Evolutionary conservation across 1,140 invertebrate species (phyloP), one percentile per base, ranked within the genome.

Genomic region (Coboldia fuscipes): DNA sequence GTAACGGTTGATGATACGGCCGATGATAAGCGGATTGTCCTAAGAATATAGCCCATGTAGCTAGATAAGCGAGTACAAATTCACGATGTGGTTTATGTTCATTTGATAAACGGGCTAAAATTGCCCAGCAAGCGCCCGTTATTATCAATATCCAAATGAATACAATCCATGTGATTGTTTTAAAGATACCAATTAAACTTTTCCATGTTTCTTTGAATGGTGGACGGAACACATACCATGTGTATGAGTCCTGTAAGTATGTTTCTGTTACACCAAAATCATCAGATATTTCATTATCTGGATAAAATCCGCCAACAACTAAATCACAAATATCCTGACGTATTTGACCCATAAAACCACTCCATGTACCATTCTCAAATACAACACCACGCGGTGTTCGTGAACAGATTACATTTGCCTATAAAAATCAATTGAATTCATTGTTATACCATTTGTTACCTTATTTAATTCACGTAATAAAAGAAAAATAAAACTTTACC

Each of bases 331-430:
- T 48, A 33, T 52, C 55, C 1, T 45, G 38, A 9, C 40, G 35
- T 0, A 66, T 27, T 9, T 50, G 39, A 2, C 47, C 51, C 22
- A 65, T 42, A n/a, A 57, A 45, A 1, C 60, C 62, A 18, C 49
- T 47, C 63, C 63, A 66, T 3, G 37, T 26, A 12, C 46, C 46
- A 30, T 40, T 33, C 18, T 45, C 35, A 14, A 45, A 19, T 40
- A 53, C 43, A 28, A 62, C 59, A 4, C 63, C 64, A 12, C 63
- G 50, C 1, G 57, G 65, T 23, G 64, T 69, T 36, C 68, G 66
- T 39, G 37, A 69, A 17, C 58, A 64, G 4, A 40, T 42, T 27
- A 43, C 43, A 27, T 47, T 47, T 2, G 45, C 41, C 49, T 54
- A 2, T 1, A 16, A 9, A 4, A 21, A 13, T 13, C 17, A 4